phyloP scores from a whole-genome alignment of 2,113 vertebrate genomes.

The Nothoprocta perdicaria region DNA sequence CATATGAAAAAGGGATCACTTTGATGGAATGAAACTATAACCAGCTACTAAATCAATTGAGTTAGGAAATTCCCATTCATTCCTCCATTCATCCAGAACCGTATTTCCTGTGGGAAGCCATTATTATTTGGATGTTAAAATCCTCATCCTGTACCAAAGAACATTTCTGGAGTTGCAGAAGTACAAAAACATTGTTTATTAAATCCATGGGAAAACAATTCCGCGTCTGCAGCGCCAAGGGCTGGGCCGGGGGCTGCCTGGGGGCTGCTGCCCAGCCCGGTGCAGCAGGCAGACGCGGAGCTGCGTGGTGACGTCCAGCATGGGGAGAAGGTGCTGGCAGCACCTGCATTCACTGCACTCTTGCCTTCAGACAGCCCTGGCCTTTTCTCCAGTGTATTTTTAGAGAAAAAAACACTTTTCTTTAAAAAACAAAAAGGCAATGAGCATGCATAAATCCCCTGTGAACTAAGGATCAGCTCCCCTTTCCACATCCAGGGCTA shows the following conservation, averaged over 20 bases:
- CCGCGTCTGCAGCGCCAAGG: slow-evolving; percentile 24
- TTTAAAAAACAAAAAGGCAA: not conserved
- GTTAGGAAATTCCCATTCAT: slow-evolving; percentile 67
- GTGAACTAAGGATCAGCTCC: not conserved
- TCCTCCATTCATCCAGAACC: slow-evolving; percentile 67
- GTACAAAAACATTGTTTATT: slow-evolving; percentile 57
- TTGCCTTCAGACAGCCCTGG: slow-evolving; percentile 7
- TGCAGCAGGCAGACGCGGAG: not conserved
- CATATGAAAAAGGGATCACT: slow-evolving; percentile 74
- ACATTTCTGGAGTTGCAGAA: slow-evolving; percentile 48
- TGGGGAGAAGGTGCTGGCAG: too few species aligned
- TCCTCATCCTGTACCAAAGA: slow-evolving; percentile 69
- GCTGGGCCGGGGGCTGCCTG: slow-evolving; percentile 33
- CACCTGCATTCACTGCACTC: slow-evolving; percentile 54
- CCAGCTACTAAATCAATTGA: slow-evolving; percentile 71
- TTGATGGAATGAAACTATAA: slow-evolving; percentile 68
- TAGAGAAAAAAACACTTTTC: not conserved
- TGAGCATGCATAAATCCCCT: not conserved
- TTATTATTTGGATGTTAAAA: slow-evolving; percentile 74
- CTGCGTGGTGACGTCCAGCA: too few species aligned
- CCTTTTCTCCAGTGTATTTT: not conserved
- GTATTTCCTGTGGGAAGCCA: slow-evolving; percentile 67
- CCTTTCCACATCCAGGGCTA: not conserved
- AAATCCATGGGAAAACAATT: slow-evolving; percentile 62
- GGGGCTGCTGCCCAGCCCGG: not conserved